Evolutionary conservation across 2,888 invertebrate species (phyloP).

Genomic region (Tuta absoluta): DNA sequence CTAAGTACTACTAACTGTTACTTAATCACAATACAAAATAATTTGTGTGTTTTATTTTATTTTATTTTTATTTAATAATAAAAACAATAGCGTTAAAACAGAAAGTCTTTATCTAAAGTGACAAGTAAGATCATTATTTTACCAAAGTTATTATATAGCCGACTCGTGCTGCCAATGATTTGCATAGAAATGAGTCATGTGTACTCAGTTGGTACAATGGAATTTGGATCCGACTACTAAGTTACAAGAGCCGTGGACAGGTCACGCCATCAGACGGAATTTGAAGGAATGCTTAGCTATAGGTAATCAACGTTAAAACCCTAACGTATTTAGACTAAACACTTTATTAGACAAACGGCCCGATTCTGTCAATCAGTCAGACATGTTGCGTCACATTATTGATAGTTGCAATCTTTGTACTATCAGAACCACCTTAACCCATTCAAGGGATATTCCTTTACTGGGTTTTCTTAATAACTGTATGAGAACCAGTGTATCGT

Average conservation of each 20-base stretch:
- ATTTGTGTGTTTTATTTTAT: too few species aligned
- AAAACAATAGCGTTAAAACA: too few species aligned
- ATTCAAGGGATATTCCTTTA: too few species aligned
- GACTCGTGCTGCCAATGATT: neutral
- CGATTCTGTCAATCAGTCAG: slow-evolving; percentile 45
- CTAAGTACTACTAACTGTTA: too few species aligned
- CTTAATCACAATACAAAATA: too few species aligned
- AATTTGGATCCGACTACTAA: slow-evolving; percentile 14
- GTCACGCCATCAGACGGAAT: slow-evolving; percentile 17
- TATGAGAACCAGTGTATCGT: too few species aligned
- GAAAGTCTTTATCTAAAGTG: too few species aligned
- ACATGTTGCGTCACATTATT: slow-evolving; percentile 41
- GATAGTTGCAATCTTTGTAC: slow-evolving; percentile 35
- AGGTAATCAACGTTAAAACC: slow-evolving; percentile 14
- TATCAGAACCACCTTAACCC: too few species aligned
- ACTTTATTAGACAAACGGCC: slow-evolving; percentile 33
- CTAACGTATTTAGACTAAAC: neutral
- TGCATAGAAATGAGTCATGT: slow-evolving; percentile 10
- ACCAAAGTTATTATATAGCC: too few species aligned
- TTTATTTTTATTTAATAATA: too few species aligned
- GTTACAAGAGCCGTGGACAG: slow-evolving; percentile 13
- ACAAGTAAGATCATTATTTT: too few species aligned
- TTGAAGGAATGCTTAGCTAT: slow-evolving; percentile 15
- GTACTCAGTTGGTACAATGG: slow-evolving; percentile 3
- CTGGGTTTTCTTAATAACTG: too few species aligned